phyloP scores from a whole-genome alignment of 2,113 vertebrate genomes.

The Junco hyemalis region DNA sequence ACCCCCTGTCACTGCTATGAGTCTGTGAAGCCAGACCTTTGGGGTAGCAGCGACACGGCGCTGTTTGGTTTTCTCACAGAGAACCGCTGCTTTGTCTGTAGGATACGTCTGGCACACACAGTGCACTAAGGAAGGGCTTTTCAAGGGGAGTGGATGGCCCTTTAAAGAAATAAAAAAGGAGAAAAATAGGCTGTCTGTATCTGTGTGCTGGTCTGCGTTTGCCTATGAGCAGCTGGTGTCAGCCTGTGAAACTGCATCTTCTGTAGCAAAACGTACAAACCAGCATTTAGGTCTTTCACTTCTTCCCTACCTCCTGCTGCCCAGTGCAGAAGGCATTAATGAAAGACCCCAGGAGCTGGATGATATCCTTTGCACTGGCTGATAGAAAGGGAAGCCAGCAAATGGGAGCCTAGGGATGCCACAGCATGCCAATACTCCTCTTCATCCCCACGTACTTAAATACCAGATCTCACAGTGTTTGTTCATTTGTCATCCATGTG shows the following conservation, averaged over 20 bases:
- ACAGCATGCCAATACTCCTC: not conserved
- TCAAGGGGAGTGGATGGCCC: not conserved
- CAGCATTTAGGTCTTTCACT: not conserved
- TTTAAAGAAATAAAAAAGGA: not conserved
- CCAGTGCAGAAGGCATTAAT: not conserved
- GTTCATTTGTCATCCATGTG: not conserved
- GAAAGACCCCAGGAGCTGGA: constrained; percentile 7
- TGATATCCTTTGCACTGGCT: not conserved
- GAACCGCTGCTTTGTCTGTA: not conserved
- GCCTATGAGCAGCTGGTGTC: not conserved
- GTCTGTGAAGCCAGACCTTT: not conserved
- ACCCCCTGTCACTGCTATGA: not conserved
- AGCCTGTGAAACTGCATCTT: not conserved
- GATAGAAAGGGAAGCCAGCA: not conserved
- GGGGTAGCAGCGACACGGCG: accelerated
- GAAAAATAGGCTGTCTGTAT: not conserved
- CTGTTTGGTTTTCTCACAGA: not conserved
- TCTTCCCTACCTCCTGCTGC: not conserved
- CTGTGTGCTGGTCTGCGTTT: not conserved
- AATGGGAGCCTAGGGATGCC: not conserved
- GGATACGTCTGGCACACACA: not conserved
- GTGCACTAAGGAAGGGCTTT: not conserved
- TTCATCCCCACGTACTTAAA: not conserved
- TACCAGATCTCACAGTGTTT: accelerated
- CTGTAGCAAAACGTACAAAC: not conserved